phyloP scores from a whole-genome alignment of 2,113 vertebrate species.

The Chionodraco myersi region DNA sequence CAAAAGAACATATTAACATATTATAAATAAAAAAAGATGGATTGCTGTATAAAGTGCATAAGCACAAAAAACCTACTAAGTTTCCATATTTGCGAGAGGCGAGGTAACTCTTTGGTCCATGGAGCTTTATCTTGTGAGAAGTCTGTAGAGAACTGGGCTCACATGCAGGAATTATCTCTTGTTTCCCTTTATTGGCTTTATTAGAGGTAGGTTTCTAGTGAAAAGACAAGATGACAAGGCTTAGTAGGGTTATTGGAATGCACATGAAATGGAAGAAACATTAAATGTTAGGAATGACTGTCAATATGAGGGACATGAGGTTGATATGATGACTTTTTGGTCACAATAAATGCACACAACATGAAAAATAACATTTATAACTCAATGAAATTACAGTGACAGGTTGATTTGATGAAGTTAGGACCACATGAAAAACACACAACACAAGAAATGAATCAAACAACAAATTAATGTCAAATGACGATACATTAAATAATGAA shows the following conservation, averaged over 20 bases:
- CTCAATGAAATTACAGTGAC: background rate
- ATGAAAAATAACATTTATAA: background rate
- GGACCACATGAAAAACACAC: conserved; percentile 12
- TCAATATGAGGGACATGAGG: conserved; percentile 1
- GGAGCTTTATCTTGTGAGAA: conserved; percentile 71
- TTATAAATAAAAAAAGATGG: conserved; percentile 18
- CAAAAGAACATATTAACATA: conserved; percentile 2
- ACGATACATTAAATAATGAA: background rate
- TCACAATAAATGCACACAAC: background rate
- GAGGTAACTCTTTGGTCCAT: conserved; percentile 78
- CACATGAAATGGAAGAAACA: conserved; percentile 33
- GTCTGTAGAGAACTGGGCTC: conserved; percentile 57
- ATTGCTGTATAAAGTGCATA: conserved; percentile 9
- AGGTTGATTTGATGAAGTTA: conserved; percentile 14
- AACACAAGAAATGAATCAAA: conserved; percentile 11
- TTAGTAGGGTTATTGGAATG: conserved; percentile 64
- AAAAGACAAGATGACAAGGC: conserved; percentile 73
- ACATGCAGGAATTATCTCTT: conserved; percentile 71
- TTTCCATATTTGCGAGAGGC: conserved; percentile 73
- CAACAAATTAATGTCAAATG: background rate
- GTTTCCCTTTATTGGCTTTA: conserved; percentile 76
- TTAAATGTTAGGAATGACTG: conserved; percentile 25
- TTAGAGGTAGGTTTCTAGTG: conserved; percentile 78
- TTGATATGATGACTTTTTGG: conserved; percentile 8
- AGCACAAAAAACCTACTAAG: conserved; percentile 70